Evolutionary conservation across 1,140 invertebrate genomes (phyloP).

Genomic region (Drosophila rhopaloa): DNA sequence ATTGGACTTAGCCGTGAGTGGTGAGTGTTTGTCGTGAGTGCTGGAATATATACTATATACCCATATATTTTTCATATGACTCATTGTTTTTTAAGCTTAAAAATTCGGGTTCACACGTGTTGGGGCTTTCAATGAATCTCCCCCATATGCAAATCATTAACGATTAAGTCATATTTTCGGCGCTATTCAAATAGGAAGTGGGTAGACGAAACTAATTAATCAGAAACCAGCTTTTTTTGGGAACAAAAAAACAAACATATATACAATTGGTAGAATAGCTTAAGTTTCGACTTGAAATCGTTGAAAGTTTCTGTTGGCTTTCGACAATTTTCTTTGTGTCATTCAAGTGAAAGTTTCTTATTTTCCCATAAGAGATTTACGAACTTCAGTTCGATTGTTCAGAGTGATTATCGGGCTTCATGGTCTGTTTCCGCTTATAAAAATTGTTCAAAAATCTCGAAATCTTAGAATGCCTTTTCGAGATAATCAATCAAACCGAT

Average conservation of each 20-base stretch:
- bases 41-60: background rate
- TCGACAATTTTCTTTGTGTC: slow-evolving; percentile 35
- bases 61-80: slow-evolving; percentile 8
- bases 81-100: slow-evolving; percentile 23
- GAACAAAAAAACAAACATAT: slow-evolving; percentile 23
- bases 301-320: slow-evolving; percentile 30
- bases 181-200: slow-evolving; percentile 32
- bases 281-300: slow-evolving; percentile 4
- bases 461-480: background rate
- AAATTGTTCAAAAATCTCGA: background rate
- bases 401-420: slow-evolving; percentile 22
- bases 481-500: slow-evolving; percentile 36
- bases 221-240: slow-evolving; percentile 30
- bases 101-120: slow-evolving; percentile 42
- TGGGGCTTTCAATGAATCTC: slow-evolving; percentile 23
- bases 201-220: slow-evolving; percentile 39
- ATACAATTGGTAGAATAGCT: slow-evolving; percentile 32
- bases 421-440: slow-evolving; percentile 21
- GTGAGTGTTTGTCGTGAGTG: slow-evolving; percentile 21
- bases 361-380: slow-evolving; percentile 25
- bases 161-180: slow-evolving; percentile 45
- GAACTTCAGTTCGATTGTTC: slow-evolving; percentile 19
- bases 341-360: slow-evolving; percentile 35
- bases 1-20: slow-evolving; percentile 32
- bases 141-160: slow-evolving; percentile 44